These are phyloP conservation scores for Microcebus jonahi DNA, from an alignment of 2,113 vertebrate species.

Conservation along the genomic window DNA sequence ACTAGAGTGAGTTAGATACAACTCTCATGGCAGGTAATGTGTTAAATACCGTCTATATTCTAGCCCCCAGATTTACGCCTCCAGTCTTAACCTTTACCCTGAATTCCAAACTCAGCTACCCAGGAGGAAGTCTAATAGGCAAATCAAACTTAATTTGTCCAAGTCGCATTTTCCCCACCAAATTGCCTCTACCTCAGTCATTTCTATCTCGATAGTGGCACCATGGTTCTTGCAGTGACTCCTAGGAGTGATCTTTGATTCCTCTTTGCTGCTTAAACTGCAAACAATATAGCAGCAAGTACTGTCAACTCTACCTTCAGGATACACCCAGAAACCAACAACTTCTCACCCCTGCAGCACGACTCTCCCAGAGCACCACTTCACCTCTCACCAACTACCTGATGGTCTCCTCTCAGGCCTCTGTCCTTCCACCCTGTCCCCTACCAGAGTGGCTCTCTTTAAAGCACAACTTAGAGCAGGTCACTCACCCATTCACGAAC, in stretches of 20 bases:
- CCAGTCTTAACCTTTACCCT: background rate
- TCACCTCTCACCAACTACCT: background rate
- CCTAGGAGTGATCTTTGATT: background rate
- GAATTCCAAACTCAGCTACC: background rate
- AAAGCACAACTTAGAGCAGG: background rate
- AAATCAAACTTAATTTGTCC: background rate
- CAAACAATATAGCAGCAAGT: background rate
- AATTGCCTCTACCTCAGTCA: background rate
- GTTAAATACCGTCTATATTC: background rate
- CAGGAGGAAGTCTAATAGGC: background rate
- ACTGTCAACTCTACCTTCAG: background rate
- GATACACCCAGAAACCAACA: background rate
- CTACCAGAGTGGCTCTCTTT: background rate
- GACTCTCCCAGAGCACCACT: background rate
- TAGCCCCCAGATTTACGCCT: background rate
- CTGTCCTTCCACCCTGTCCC: background rate
- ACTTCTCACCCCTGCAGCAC: background rate
- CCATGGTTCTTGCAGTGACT: background rate
- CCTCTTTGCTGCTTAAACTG: background rate
- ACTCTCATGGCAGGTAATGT: too few species aligned
- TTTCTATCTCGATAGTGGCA: background rate
- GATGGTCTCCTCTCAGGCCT: background rate
- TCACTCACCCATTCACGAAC: background rate
- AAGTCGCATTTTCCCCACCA: background rate
- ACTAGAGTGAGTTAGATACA: too few species aligned